Evolutionary conservation across 53 echinoderm and acorn worm genomes (phyloP).

Genomic region (Echinarachnius parma): DNA sequence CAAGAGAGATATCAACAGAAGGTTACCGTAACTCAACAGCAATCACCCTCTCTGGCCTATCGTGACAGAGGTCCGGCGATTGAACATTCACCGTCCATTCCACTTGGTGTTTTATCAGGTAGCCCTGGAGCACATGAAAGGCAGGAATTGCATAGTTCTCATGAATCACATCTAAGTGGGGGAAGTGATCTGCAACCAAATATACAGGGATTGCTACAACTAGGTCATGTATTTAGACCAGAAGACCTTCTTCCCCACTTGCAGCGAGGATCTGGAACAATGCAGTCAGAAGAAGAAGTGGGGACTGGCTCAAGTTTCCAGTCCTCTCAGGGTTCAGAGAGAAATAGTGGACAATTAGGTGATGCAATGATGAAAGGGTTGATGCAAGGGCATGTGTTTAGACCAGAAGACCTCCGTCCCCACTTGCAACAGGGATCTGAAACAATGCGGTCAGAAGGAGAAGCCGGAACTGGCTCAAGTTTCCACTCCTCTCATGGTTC

Average conservation of each 20-base stretch:
- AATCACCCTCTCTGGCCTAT: not conserved
- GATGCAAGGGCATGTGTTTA: conserved; percentile 42
- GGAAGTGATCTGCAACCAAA: too few relatives aligned
- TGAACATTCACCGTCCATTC: conserved; percentile 31
- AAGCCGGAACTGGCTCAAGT: conserved; percentile 1
- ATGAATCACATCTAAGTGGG: too few relatives aligned
- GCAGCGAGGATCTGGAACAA: too few relatives aligned
- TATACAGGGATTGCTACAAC: too few relatives aligned
- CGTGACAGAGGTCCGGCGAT: not conserved
- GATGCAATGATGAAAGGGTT: not conserved
- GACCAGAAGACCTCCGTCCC: conserved; percentile 14
- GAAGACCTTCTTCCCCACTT: too few relatives aligned
- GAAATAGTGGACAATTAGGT: too few relatives aligned
- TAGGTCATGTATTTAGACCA: too few relatives aligned
- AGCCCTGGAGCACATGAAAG: too few relatives aligned
- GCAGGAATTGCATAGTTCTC: too few relatives aligned
- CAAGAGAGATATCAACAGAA: conserved; percentile 41
- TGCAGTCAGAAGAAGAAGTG: too few relatives aligned
- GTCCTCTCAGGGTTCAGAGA: too few relatives aligned
- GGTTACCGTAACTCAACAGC: conserved; percentile 2
- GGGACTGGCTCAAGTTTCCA: too few relatives aligned
- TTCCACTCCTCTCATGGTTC: not conserved
- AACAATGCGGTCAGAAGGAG: not conserved
- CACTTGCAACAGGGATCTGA: conserved; percentile 24
- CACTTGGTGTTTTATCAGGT: not conserved